Conservation (phyloP, 2,113 vertebrate species). For the Oreochromis niloticus region DNA sequence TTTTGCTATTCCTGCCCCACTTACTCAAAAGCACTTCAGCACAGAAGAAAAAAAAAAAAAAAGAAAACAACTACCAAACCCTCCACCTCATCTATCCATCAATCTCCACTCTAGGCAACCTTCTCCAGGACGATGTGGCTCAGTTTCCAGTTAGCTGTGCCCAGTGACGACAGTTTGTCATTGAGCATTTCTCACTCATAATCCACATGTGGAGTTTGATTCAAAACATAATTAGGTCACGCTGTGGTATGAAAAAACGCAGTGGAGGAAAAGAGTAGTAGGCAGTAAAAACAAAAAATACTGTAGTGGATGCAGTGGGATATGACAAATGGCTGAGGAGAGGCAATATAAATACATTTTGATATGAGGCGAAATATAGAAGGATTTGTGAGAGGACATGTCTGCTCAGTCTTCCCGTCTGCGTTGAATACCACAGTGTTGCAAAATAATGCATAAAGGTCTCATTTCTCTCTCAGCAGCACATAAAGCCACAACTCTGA, state of each 20-base stretch:
- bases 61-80: neutral
- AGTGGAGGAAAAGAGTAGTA: neutral
- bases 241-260: neutral
- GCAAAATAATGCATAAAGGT: neutral
- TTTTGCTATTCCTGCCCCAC: constrained; percentile 62
- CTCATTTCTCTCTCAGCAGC: neutral
- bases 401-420: neutral
- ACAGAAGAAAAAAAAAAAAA: constrained; percentile 14
- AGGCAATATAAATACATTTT: neutral
- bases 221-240: constrained; percentile 51
- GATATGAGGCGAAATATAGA: neutral
- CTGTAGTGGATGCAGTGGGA: neutral
- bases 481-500: constrained; percentile 6
- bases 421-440: constrained; percentile 1
- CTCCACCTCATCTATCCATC: constrained; percentile 49
- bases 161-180: constrained; percentile 17
- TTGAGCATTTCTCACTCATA: neutral
- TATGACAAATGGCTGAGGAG: neutral
- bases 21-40: constrained; percentile 51
- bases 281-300: neutral
- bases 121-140: constrained; percentile 27
- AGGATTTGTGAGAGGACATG: neutral
- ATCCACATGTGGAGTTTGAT: constrained; percentile 34
- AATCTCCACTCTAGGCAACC: constrained; percentile 37
- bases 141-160: constrained; percentile 18